A percentile compares a stretch with the other conserved stretches of the same genome.
phyloP scores from a whole-genome alignment of 2,797 vertebrate species.

The Meriones psammophilus region DNA sequence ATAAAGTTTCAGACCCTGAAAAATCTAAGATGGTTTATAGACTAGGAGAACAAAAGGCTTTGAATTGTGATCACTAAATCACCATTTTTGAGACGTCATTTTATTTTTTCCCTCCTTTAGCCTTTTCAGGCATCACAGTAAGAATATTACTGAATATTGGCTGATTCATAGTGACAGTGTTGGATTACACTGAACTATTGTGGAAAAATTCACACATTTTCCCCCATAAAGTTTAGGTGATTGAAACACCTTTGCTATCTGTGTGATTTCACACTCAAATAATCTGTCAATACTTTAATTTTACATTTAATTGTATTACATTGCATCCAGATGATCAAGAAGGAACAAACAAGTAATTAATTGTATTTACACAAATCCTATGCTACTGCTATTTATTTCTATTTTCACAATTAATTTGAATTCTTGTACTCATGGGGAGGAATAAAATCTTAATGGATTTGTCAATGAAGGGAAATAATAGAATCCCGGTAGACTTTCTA shows the following conservation, averaged over 20 bases:
- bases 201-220: background rate
- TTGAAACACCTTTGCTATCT: constrained; percentile 8
- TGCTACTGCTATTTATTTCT: constrained; percentile 77
- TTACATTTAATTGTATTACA: constrained; percentile 78
- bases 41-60: background rate
- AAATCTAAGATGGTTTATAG: background rate
- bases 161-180: constrained; percentile 2
- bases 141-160: background rate
- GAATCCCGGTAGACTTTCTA: constrained; percentile 71
- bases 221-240: background rate
- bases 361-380: constrained; percentile 82
- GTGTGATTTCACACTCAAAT: constrained; percentile 44
- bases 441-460: constrained; percentile 83
- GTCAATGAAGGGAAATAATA: constrained; percentile 80
- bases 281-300: constrained; percentile 77
- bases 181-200: constrained; percentile 1
- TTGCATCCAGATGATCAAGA: constrained; percentile 66
- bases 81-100: background rate
- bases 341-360: constrained; percentile 78
- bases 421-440: constrained; percentile 72
- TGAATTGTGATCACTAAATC: background rate
- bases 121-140: background rate
- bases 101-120: constrained; percentile 27
- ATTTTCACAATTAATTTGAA: constrained; percentile 78
- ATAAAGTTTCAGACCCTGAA: background rate